Evolutionary conservation across 2,888 invertebrate species (phyloP).

Genomic region (Hypercompe scribonia): DNA sequence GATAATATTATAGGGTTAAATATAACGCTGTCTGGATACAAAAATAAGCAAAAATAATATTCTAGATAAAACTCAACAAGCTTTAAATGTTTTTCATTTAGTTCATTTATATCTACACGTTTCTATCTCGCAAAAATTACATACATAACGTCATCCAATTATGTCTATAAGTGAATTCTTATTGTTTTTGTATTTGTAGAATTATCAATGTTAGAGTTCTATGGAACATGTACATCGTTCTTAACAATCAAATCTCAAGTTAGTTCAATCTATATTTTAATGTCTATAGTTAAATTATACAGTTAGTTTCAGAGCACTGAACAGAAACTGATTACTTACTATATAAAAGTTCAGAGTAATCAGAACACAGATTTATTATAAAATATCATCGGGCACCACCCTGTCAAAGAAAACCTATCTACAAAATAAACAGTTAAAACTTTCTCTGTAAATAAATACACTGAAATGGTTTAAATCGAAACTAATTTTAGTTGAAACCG

Average conservation of each 20-base stretch:
- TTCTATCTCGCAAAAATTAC: too few species aligned
- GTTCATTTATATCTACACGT: too few species aligned
- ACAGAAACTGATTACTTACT: not conserved
- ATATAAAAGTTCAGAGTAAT: not conserved
- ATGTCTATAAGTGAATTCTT: not conserved
- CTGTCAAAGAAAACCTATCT: slow-evolving; percentile 11
- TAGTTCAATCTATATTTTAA: too few species aligned
- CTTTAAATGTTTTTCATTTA: too few species aligned
- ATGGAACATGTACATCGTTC: too few species aligned
- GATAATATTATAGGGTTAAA: not conserved
- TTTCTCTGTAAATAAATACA: not conserved
- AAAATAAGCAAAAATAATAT: not conserved
- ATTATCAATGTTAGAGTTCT: not conserved
- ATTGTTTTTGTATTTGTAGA: not conserved
- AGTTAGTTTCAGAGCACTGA: not conserved
- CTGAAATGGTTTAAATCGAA: not conserved
- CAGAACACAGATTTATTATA: too few species aligned
- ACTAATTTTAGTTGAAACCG: slow-evolving; percentile 14
- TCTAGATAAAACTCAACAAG: too few species aligned
- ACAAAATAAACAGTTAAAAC: not conserved
- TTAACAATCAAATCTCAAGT: too few species aligned
- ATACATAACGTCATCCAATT: not conserved
- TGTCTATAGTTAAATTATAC: not conserved
- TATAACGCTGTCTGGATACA: not conserved
- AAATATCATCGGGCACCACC: not conserved